Evolutionary conservation across 2,113 vertebrate genomes (phyloP), one percentile per base, ranked within the genome.

Genomic region (Oceanodroma tethys): DNA sequence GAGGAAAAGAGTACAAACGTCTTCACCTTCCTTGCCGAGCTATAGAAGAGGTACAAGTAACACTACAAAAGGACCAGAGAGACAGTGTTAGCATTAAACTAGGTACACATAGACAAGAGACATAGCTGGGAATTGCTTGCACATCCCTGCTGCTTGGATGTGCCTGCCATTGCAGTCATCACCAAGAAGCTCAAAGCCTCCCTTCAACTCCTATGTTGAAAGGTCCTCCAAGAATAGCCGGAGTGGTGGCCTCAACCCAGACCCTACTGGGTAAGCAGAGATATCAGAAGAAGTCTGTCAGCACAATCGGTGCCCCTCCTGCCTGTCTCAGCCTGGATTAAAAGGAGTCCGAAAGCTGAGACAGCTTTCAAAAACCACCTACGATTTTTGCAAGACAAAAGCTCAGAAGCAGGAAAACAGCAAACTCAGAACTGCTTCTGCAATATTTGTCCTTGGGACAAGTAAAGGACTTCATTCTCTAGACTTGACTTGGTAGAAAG

Each of bases 1-100:
- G 95, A 93, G 38, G 95, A 95, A 58, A 99, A 93, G 87, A 99
- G 97, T 38, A 96, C 67, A 73, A 98, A 97, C 5, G 98, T 98
- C 97, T 99, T 99, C 70, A 89, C 27, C 47, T 97, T 99, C 98
- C 99, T 99, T 34, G 96, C 91, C 1, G 98, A 98, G 23, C 98
- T 98, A 95, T 99, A 98, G 98, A 99, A 99, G 94, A 99, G 98
- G 97, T 99, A 99, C 92, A 99, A 93, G 82, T 99, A 98, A 97
- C 99, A 99, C 99, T 99, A 97, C 7, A 95, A 97, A 6, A 91
- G 81, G 63, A 98, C 5, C 70, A 79, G 25, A 89, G 56, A 79
- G 15, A 73, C 9, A 36, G 45, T 0, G 10, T 95, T 17, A 93
- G 73, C 14, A 22, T 29, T 30, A 42, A 70, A 6, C 27, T 14